Percentiles rank a stretch among this genome's conserved stretches.
Evolutionary conservation across 2,113 vertebrate species (phyloP).

Genomic region (Corythaixoides concolor): DNA sequence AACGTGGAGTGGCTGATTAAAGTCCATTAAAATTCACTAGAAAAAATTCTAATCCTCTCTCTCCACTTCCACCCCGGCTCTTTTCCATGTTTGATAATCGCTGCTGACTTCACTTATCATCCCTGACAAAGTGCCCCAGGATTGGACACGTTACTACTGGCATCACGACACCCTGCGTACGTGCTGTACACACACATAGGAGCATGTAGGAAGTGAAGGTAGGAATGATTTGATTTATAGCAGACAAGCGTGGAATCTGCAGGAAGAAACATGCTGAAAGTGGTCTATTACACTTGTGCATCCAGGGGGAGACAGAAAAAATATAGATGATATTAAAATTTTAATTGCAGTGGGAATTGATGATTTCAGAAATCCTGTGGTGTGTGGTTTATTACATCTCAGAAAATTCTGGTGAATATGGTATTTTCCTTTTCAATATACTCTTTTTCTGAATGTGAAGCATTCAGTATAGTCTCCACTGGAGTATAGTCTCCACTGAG

Average conservation of each 20-base stretch:
- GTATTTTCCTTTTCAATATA: too few relatives aligned
- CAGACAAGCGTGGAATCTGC: background rate
- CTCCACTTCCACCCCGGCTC: background rate
- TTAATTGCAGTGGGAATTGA: background rate
- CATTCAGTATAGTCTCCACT: background rate
- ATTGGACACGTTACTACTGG: background rate
- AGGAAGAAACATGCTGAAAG: background rate
- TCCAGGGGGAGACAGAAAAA: background rate
- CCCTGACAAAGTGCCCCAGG: background rate
- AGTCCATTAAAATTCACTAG: slow-evolving; percentile 56
- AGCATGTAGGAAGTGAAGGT: background rate
- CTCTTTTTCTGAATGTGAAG: background rate
- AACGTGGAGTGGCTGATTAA: slow-evolving; percentile 59
- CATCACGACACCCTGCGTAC: background rate
- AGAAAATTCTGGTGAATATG: background rate
- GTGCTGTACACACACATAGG: fast-evolving
- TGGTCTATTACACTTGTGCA: background rate
- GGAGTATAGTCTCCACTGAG: background rate
- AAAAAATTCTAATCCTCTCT: slow-evolving; percentile 14
- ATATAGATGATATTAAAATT: background rate
- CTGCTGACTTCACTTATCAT: slow-evolving; percentile 6
- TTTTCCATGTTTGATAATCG: background rate
- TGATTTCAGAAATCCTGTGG: background rate
- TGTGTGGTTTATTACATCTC: background rate
- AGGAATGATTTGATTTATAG: background rate